These are phyloP conservation scores for Epistrophe eligans DNA, from an alignment of 2,888 invertebrate genomes.

Conservation along the genomic window DNA sequence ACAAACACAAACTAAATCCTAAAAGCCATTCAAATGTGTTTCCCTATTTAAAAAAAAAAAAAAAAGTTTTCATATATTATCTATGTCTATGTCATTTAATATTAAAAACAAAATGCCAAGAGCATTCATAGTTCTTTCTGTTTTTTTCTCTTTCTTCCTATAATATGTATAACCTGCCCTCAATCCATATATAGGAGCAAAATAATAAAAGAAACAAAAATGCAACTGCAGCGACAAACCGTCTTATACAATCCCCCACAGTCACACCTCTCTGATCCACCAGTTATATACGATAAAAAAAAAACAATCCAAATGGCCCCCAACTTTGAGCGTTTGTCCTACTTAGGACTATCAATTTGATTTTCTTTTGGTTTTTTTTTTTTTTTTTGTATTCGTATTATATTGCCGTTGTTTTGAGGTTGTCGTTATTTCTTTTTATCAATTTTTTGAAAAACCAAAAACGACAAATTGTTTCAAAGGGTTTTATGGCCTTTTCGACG, in stretches of 20 bases:
- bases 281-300: neutral
- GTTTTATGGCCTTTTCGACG: conserved; percentile 47
- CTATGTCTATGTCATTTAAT: conserved; percentile 47
- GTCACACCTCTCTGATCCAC: neutral
- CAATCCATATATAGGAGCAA: conserved; percentile 38
- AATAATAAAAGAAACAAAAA: conserved; percentile 28
- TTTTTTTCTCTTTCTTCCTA: neutral
- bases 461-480: conserved; percentile 56
- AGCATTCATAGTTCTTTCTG: conserved; percentile 8
- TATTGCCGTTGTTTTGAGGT: conserved; percentile 26
- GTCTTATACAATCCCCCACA: neutral
- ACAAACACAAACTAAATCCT: conserved; percentile 35
- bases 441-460: conserved; percentile 53
- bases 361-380: conserved; percentile 3
- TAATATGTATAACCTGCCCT: conserved; percentile 26
- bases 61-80: neutral
- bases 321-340: conserved; percentile 69
- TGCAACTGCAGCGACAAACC: conserved; percentile 43
- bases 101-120: conserved; percentile 33
- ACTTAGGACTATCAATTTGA: conserved; percentile 60
- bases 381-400: neutral
- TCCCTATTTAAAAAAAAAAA: conserved; percentile 19
- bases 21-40: conserved; percentile 65
- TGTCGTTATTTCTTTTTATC: conserved; percentile 33
- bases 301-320: conserved; percentile 63